phyloP scores from a whole-genome alignment of 2,797 vertebrate species.

The Oryzias sinensis region DNA sequence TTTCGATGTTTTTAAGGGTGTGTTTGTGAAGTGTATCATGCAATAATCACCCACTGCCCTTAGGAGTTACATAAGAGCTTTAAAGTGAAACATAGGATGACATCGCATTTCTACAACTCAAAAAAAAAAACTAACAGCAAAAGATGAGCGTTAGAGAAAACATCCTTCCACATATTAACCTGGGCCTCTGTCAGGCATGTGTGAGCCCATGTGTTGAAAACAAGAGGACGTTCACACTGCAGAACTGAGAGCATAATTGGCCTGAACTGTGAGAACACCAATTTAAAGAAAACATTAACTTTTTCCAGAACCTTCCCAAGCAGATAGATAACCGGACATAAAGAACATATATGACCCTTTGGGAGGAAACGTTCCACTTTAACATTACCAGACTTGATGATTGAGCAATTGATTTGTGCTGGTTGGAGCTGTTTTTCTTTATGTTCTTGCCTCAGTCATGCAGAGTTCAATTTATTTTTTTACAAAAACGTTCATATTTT shows the following conservation, averaged over 20 bases:
- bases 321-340: no score
- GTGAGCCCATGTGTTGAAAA: constrained; percentile 22
- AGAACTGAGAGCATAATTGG: constrained; percentile 3
- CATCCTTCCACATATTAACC: constrained; percentile 53
- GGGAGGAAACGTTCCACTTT: no score
- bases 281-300: neutral
- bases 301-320: no score
- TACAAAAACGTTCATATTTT: no score
- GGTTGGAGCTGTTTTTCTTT: no score
- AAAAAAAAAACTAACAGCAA: constrained; percentile 42
- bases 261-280: neutral
- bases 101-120: constrained; percentile 2
- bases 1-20: no score
- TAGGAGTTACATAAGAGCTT: neutral
- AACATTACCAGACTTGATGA: no score
- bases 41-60: neutral
- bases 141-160: constrained; percentile 32
- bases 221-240: constrained; percentile 6
- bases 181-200: constrained; percentile 3
- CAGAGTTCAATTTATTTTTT: no score
- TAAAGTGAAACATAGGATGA: constrained; percentile 8
- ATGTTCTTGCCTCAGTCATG: no score
- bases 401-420: no score
- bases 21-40: no score
- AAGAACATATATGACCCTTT: no score